These are phyloP conservation scores for Thymelicus lineola DNA, from an alignment of 2,888 invertebrate genomes.

Conservation along the genomic window DNA sequence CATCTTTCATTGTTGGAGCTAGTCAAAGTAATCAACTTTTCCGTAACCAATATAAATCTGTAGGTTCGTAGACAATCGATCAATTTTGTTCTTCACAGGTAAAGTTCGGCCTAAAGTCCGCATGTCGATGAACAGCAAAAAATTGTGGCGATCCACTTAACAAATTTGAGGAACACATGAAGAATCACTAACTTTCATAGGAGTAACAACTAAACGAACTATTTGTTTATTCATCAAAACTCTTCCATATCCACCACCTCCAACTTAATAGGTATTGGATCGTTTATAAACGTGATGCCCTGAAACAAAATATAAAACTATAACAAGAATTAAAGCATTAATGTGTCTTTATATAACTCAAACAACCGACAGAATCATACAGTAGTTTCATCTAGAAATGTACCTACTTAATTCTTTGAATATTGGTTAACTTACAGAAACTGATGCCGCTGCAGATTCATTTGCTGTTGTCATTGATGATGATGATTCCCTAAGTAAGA, in stretches of 20 bases:
- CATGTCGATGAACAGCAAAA: no score
- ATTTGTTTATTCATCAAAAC: neutral
- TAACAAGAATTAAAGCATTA: no score
- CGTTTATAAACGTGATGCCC: neutral
- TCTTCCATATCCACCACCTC: neutral
- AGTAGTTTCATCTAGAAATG: no score
- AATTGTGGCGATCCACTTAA: no score
- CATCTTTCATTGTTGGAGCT: neutral
- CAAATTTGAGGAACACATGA: no score
- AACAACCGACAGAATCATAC: no score
- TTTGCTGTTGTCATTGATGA: neutral
- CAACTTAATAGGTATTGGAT: constrained; percentile 8
- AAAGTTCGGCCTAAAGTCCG: no score
- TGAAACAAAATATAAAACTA: neutral
- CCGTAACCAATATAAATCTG: neutral
- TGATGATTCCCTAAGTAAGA: neutral
- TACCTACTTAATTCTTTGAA: neutral
- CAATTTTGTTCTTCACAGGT: no score
- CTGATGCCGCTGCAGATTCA: neutral
- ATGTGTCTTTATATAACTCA: no score
- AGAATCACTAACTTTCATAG: no score
- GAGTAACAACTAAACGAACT: no score
- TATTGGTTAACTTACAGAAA: neutral
- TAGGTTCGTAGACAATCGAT: neutral
- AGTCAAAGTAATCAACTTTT: constrained; percentile 2